Evolutionary conservation across 2,113 vertebrate genomes (phyloP), one percentile per base, ranked within the genome.

Genomic region (Gallinago paraguaiae): DNA sequence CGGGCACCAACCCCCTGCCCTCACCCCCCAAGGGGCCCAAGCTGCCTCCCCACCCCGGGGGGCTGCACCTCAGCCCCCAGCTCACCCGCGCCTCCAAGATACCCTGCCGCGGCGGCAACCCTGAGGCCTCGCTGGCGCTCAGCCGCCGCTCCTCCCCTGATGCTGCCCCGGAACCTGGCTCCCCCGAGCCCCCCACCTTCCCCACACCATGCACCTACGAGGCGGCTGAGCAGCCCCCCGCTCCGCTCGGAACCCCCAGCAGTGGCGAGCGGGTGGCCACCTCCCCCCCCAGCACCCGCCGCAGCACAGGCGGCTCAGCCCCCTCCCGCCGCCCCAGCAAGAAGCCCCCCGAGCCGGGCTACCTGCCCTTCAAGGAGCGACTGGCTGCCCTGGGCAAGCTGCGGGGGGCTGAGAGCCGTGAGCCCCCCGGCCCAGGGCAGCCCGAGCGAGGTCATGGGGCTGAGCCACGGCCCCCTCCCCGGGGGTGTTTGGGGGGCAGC

Each of bases 21-120:
- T 98, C 98, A 11, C 98, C 99, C 18, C 98, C 98, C 89, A 99
- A 98, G 93, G 98, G 98, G 91, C 98, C 99, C 69, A 99, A 99
- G 96, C 98, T 99, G 93, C 75, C 98, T 1, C 97, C 98, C 23
- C 92, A 97, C 22, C 78, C 98, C 35, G 96, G 97, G 5, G 96
- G 98, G 3, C 97, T 98, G 54, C 98, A 98, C 7, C 98, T 99
- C 57, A 99, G 99, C 82, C 99, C 99, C 19, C 99, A 99, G 77
- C 98, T 99, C 11, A 98, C 99, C 13, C 98, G 98, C 28, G 98
- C 97, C 94, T 99, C 99, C 81, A 98, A 98, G 94, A 99, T 99
- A 88, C 99, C 99, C 23, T 99, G 99, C 57, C 98, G 99, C 54
- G 98, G 98, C 78, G 98, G 99, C 93, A 99, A 98, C 91, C 98